phyloP scores from a whole-genome alignment of 2,888 invertebrate genomes.

The Rhagonycha lutea region DNA sequence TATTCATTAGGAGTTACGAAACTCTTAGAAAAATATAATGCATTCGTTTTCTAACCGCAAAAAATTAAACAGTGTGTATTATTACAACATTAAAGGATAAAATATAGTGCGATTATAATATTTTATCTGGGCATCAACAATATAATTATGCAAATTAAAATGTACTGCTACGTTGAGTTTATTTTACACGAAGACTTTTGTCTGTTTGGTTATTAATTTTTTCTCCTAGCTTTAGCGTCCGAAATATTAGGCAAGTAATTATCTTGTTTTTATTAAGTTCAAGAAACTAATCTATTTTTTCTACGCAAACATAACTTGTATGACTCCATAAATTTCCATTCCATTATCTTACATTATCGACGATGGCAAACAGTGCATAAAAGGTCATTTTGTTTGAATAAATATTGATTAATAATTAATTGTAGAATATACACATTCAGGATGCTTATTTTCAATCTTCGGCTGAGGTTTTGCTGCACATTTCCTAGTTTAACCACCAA shows the following conservation, averaged over 20 bases:
- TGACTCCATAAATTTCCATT: not conserved
- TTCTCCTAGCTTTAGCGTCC: not conserved
- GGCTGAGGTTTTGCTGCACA: not conserved
- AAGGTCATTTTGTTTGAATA: not conserved
- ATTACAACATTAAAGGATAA: not conserved
- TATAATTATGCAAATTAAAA: slow-evolving; percentile 3
- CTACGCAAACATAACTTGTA: not conserved
- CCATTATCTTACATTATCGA: not conserved
- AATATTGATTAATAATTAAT: not conserved
- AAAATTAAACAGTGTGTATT: not conserved
- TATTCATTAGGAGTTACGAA: not conserved
- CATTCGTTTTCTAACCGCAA: not conserved
- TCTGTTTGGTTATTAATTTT: not conserved
- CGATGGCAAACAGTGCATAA: not conserved
- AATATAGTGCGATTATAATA: not conserved
- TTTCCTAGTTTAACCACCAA: not conserved
- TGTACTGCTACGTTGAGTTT: not conserved
- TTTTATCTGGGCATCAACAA: not conserved
- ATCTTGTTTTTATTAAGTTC: not conserved
- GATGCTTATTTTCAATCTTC: not conserved
- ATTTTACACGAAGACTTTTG: not conserved
- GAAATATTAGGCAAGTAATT: not conserved
- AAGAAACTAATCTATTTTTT: not conserved
- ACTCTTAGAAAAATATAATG: not conserved
- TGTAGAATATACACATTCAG: not conserved